Conservation (phyloP, 2,888 invertebrate genomes). For the Limnephilus rhombicus region DNA sequence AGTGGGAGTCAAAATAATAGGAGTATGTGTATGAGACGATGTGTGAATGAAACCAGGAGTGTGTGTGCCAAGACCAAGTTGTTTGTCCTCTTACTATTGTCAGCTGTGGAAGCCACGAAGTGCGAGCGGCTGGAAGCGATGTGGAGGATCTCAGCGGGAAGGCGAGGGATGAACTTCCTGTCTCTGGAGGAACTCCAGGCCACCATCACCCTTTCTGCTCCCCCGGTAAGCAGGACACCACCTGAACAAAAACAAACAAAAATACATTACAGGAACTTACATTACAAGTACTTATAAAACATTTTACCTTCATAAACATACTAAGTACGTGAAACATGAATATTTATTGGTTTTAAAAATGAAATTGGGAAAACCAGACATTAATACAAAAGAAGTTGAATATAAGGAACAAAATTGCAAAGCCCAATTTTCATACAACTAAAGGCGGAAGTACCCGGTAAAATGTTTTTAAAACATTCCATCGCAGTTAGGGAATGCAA, state of each 20-base stretch:
- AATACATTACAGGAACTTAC: background rate
- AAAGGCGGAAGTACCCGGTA: no score
- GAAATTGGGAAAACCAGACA: no score
- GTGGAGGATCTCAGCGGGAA: constrained; percentile 73
- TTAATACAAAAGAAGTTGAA: background rate
- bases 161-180: constrained; percentile 73
- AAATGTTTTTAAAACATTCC: no score
- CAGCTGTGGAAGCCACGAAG: constrained; percentile 73
- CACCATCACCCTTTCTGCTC: constrained; percentile 75
- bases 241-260: constrained; percentile 70
- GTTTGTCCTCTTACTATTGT: constrained; percentile 72
- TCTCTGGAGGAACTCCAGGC: constrained; percentile 74
- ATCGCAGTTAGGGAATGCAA: no score
- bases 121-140: constrained; percentile 72
- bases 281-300: constrained; percentile 29
- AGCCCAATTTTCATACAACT: no score
- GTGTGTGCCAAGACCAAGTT: no score
- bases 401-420: background rate
- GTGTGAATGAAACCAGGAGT: no score
- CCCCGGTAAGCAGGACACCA: constrained; percentile 74
- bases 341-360: no score
- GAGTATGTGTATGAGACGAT: no score
- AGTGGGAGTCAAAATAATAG: no score
- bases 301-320: background rate
- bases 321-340: no score